phyloP scores from a whole-genome alignment of 1,140 invertebrate species.

The Drosophila nasuta region DNA sequence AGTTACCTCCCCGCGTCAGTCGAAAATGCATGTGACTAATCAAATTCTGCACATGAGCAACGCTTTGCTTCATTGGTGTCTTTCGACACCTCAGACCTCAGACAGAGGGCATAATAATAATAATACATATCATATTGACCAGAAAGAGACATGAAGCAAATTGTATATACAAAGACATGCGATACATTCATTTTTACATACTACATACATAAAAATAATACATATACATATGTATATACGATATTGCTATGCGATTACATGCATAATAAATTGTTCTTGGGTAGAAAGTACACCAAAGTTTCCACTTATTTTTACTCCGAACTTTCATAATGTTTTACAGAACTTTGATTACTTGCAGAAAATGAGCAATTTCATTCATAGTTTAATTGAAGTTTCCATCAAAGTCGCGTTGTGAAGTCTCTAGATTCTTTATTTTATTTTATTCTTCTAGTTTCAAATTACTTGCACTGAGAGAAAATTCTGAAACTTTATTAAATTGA shows the following conservation, averaged over 20 bases:
- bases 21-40: slow-evolving; percentile 68
- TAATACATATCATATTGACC: slow-evolving; percentile 60
- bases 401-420: background rate
- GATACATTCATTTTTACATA: slow-evolving; percentile 33
- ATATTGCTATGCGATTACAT: slow-evolving; percentile 36
- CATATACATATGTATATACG: slow-evolving; percentile 5
- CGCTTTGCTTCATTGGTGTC: slow-evolving; percentile 44
- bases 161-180: slow-evolving; percentile 63
- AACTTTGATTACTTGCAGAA: background rate
- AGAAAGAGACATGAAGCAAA: slow-evolving; percentile 70
- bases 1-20: background rate
- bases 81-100: slow-evolving; percentile 72
- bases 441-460: slow-evolving; percentile 2
- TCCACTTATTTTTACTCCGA: background rate
- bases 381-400: slow-evolving; percentile 2
- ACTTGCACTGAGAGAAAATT: background rate
- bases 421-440: background rate
- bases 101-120: slow-evolving; percentile 37
- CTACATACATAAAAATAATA: slow-evolving; percentile 17
- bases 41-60: slow-evolving; percentile 60
- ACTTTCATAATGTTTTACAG: background rate
- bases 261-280: slow-evolving; percentile 54
- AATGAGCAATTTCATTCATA: slow-evolving; percentile 12
- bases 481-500: background rate
- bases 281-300: background rate